Percentiles rank a stretch among this genome's conserved stretches.
Evolutionary conservation across 2,797 vertebrate genomes (phyloP).

Genomic region (Natrix natrix): DNA sequence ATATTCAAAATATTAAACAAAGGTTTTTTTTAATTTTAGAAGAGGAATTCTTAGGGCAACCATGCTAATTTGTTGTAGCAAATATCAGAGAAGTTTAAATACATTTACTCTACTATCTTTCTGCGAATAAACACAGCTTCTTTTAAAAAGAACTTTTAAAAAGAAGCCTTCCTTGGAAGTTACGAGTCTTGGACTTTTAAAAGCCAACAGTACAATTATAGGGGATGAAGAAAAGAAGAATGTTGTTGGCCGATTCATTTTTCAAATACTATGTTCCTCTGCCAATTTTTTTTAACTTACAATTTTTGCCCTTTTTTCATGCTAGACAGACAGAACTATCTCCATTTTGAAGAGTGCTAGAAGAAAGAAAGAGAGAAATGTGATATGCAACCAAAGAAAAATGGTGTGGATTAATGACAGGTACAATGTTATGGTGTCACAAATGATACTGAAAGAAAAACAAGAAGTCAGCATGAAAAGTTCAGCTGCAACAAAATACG

Average conservation of each 20-base stretch:
- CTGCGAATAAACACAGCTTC: neutral
- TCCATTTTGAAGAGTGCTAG: constrained; percentile 71
- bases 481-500: constrained; percentile 77
- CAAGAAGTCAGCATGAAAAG: constrained; percentile 66
- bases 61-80: neutral
- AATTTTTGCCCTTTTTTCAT: constrained; percentile 39
- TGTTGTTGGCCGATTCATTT: constrained; percentile 46
- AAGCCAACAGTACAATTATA: constrained; percentile 8
- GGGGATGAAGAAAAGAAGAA: constrained; percentile 16
- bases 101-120: neutral
- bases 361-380: constrained; percentile 70
- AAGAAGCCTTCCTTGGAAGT: neutral
- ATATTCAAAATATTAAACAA: neutral
- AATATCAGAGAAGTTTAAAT: neutral
- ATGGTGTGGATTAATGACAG: constrained; percentile 76
- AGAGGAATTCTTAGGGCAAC: neutral
- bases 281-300: constrained; percentile 13
- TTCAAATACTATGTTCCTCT: constrained; percentile 37
- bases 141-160: neutral
- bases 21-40: neutral
- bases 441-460: constrained; percentile 71
- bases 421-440: constrained; percentile 65
- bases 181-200: constrained; percentile 38
- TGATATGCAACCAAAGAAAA: constrained; percentile 66
- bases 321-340: constrained; percentile 79